Evolutionary conservation across 2,888 invertebrate genomes (phyloP), one percentile per base, ranked within the genome.

Genomic region (Leptopterna dolabrata): DNA sequence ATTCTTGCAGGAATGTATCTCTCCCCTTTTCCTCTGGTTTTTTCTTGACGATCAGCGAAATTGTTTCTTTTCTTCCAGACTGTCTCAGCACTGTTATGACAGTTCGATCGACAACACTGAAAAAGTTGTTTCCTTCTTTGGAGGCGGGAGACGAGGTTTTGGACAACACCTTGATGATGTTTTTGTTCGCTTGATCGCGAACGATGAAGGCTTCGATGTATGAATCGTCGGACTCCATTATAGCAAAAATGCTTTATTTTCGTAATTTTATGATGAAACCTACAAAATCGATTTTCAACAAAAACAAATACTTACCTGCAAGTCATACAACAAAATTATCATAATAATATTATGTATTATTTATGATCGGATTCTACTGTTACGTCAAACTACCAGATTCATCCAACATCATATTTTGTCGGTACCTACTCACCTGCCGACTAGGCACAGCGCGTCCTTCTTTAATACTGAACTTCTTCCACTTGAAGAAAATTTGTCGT

Each of bases 41-140:
- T n/a, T n/a, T 76, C 55, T 86, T 86, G 19, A 86, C 30, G 19
- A 86, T 86, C 7, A 86, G 19, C n/a, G 76, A 55, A 55, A 86
- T 76, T 19, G 19, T 9, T 14, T 55, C 76, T 76, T 47, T 47
- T 30, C 30, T 76, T 1, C 86, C 86, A 0, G 86, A 86, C 41
- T 86, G 51, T n/a, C 30, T 14, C n/a, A 76, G 14, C 6, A 86
- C 76, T 47, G 45, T 55, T 19, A 86, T 14, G 30, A 1, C 76
- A 11, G 36, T 19, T 4, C 86, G 70, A 9, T 30, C 7, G n/a
- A 76, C 76, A 14, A 51, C 51, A 36, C 86, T 86, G 0, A 76
- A 30, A 30, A 30, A 86, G 51, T 86, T 86, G 0, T 27, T 41
- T n/a, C 86, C 86, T 16, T 76, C 86, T 14, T 41, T 14, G 9